Evolutionary conservation across 2,113 vertebrate species (phyloP), one percentile per base, ranked within the genome.

Genomic region (Heterochromis multidens): DNA sequence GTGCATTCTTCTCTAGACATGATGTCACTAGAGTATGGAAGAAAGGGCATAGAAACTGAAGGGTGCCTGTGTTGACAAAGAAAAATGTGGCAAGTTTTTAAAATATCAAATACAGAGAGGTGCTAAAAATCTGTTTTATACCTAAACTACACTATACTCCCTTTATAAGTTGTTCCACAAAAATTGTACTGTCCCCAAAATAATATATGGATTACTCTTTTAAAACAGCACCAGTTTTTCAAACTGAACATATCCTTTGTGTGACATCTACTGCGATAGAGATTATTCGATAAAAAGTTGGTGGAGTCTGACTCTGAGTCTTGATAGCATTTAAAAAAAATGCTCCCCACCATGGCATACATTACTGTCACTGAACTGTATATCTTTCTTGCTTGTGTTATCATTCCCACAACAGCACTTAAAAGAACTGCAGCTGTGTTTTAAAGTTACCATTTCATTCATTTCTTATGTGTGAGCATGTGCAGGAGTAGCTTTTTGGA

Each of bases 1-100:
- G 89, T 97, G 96, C 83, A 61, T 88, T 81, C 88, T 97, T 49
- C 92, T 97, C 23, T 97, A 96, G 92, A 89, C 16, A 8, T 1
- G 3, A 77, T 3, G 2, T 35, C 6, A 49, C 11, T 31, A 3
- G 46, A 31, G 29, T 19, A 0, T 52, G 43, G 67, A 84, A 43
- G 29, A 17, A 70, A 76, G 37, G 6, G 19, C 60, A n/a, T 46
- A 60, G 23, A 81, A 40, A 63, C 21, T 17, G 23, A 85, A 81
- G 59, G 89, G 80, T 65, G 76, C 59, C 33, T 67, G 67, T 90
- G 78, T 87, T 89, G 84, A 63, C 52, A 31, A 4, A 58, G 25
- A 33, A 37, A 84, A 33, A 87, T 27, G 13, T 57, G 70, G 23
- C 46, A 78, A 4, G 56, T 33, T 74, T 72, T 90, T 67, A 86